These are phyloP conservation scores for Campaea margaritaria DNA, from an alignment of 2,888 invertebrate genomes.

Conservation along the genomic window DNA sequence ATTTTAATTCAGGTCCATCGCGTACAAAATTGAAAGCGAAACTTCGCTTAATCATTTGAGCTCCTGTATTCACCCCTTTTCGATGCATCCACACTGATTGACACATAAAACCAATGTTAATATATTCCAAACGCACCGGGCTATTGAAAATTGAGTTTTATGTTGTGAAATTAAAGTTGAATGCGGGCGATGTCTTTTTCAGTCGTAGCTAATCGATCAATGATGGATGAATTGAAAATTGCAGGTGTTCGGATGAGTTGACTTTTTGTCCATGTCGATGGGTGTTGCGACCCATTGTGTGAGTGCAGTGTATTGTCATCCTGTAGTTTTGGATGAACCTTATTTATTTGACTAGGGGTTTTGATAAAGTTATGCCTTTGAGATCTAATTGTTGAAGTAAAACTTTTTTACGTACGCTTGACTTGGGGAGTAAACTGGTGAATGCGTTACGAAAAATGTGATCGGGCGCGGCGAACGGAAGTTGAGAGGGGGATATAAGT, in stretches of 20 bases:
- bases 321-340: background rate
- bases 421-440: too few species aligned
- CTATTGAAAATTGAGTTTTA: slow-evolving; percentile 18
- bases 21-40: slow-evolving; percentile 44
- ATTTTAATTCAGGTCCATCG: slow-evolving; percentile 40
- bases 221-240: slow-evolving; percentile 74
- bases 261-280: slow-evolving; percentile 63
- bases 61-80: slow-evolving; percentile 53
- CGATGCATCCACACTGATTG: slow-evolving; percentile 43
- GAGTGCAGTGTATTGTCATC: slow-evolving; percentile 58
- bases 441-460: too few species aligned
- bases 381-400: background rate
- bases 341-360: slow-evolving; percentile 4
- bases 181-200: slow-evolving; percentile 15
- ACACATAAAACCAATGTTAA: slow-evolving; percentile 41
- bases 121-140: slow-evolving; percentile 12
- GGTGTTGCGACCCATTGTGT: slow-evolving; percentile 53
- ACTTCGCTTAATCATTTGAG: slow-evolving; percentile 46
- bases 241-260: slow-evolving; percentile 81
- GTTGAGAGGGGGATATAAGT: too few species aligned
- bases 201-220: slow-evolving; percentile 74
- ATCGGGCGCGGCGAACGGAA: too few species aligned
- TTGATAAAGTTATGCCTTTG: background rate
- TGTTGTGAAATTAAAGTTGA: slow-evolving; percentile 13
- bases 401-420: too few species aligned